A percentile compares a stretch with the other conserved stretches of the same genome.
Evolutionary conservation across 2,113 vertebrate species (phyloP).

Genomic region (Nannobrachium achirus): DNA sequence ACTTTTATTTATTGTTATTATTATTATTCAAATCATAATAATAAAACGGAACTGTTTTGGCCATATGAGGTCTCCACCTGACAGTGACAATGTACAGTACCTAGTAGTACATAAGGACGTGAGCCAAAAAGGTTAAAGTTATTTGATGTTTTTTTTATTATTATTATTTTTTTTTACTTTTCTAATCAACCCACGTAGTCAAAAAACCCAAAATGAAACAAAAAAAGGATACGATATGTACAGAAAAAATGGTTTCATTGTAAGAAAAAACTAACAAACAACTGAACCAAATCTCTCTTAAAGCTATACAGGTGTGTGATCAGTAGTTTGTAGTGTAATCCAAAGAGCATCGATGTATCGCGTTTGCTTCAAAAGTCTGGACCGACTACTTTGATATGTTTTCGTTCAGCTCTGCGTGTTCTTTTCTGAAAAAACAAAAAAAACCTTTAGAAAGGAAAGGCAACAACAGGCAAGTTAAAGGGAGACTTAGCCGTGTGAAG

Average conservation of each 20-base stretch:
- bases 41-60: no score
- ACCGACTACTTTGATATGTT: slow-evolving; percentile 76
- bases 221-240: slow-evolving; percentile 56
- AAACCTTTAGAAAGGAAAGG: slow-evolving; percentile 77
- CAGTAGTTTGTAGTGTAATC: slow-evolving; percentile 43
- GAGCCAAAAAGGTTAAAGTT: slow-evolving; percentile 25
- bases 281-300: slow-evolving; percentile 59
- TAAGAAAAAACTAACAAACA: slow-evolving; percentile 62
- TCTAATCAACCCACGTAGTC: slow-evolving; percentile 62
- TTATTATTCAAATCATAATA: no score
- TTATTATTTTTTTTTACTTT: slow-evolving; percentile 6
- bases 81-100: no score
- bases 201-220: slow-evolving; percentile 59
- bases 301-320: slow-evolving; percentile 71
- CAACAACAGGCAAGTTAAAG: slow-evolving; percentile 80
- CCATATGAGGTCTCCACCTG: no score
- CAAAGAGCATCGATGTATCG: slow-evolving; percentile 64
- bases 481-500: slow-evolving; percentile 45
- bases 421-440: slow-evolving; percentile 56
- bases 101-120: slow-evolving; percentile 46
- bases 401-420: slow-evolving; percentile 48
- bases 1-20: no score
- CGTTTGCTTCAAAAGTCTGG: slow-evolving; percentile 60
- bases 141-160: slow-evolving; percentile 65
- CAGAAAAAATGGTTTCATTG: slow-evolving; percentile 36